phyloP scores from a whole-genome alignment of 2,888 invertebrate genomes.

The Rotaria socialis region DNA sequence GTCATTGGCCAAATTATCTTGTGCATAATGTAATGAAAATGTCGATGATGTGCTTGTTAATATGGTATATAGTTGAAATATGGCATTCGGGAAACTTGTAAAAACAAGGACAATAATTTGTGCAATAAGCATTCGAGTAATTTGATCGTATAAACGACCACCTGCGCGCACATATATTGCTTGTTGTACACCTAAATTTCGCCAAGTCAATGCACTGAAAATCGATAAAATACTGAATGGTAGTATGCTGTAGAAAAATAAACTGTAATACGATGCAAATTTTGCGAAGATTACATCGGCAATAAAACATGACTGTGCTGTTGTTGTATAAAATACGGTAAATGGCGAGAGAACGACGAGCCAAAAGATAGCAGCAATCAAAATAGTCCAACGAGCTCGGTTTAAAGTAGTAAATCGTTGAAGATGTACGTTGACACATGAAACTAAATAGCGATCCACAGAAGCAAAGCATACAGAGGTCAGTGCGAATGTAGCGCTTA shows the following conservation, averaged over 20 bases:
- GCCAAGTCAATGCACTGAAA: background rate
- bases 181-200: background rate
- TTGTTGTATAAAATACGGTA: background rate
- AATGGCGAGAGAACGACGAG: background rate
- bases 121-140: background rate
- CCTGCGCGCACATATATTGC: background rate
- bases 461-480: too few species aligned
- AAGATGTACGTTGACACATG: too few species aligned
- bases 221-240: background rate
- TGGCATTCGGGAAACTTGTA: background rate
- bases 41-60: background rate
- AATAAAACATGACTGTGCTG: background rate
- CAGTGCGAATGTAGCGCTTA: too few species aligned
- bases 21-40: background rate
- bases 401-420: too few species aligned
- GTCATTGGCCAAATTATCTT: background rate
- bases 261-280: background rate
- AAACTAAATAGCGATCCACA: too few species aligned
- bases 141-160: background rate
- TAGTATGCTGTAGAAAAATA: background rate
- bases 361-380: background rate
- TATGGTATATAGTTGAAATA: background rate
- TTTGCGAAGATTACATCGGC: background rate
- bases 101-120: background rate
- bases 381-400: too few species aligned